Evolutionary conservation across 2,888 invertebrate genomes (phyloP).

Genomic region (Saturnia japonica): DNA sequence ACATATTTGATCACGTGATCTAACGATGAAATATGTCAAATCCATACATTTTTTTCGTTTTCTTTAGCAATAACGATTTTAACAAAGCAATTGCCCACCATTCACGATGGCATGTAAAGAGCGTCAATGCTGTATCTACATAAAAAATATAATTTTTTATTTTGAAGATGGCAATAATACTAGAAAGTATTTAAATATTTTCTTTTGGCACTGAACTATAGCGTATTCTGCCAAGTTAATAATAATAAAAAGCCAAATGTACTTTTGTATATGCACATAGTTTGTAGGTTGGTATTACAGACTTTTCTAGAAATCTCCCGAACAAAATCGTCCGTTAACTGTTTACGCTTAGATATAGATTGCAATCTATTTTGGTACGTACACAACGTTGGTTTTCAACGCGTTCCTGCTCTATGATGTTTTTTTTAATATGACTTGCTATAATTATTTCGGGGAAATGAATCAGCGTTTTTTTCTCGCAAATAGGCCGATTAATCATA

Average conservation of each 20-base stretch:
- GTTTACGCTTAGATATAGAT: background rate
- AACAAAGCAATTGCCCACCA: too few species aligned
- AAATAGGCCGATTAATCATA: background rate
- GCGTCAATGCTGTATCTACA: too few species aligned
- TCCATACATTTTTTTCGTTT: too few species aligned
- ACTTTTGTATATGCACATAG: background rate
- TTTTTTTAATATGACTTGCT: background rate
- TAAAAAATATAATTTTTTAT: background rate
- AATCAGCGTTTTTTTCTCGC: background rate
- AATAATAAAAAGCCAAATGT: background rate
- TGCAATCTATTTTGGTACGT: background rate
- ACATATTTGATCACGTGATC: too few species aligned
- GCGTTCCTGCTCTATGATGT: background rate
- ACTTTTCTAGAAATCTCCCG: conserved; percentile 1
- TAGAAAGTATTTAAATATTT: background rate
- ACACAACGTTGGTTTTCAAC: background rate
- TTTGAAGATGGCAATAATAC: background rate
- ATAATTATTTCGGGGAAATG: background rate
- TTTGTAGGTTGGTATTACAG: background rate
- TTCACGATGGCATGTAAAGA: too few species aligned
- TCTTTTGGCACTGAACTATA: background rate
- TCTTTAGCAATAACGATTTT: too few species aligned
- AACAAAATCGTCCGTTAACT: background rate
- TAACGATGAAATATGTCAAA: too few species aligned
- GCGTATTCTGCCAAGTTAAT: background rate